Evolutionary conservation across 1,140 invertebrate species (phyloP).

Genomic region (Drosophila ercepeae): DNA sequence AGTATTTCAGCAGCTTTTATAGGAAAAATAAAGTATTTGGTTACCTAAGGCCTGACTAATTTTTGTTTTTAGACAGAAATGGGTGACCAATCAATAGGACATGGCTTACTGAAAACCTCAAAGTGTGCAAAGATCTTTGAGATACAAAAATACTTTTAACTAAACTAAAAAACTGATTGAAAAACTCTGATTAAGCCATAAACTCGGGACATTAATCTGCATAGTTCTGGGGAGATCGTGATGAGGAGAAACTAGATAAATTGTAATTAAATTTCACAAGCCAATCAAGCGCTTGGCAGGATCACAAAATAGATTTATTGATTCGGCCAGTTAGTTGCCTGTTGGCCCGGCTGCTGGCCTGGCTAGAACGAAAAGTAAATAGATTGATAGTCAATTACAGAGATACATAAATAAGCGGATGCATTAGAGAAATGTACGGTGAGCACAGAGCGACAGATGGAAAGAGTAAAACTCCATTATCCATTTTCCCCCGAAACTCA

Average conservation of each 20-base stretch:
- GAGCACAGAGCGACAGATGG: constrained; percentile 16
- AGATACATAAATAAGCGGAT: constrained; percentile 43
- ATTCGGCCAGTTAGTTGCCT: background rate
- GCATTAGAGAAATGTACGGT: constrained; percentile 33
- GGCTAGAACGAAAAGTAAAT: constrained; percentile 3
- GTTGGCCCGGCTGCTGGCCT: background rate
- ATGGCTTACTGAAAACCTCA: background rate
- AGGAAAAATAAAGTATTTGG: background rate
- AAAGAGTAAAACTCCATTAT: constrained; percentile 26
- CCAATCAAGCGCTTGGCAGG: constrained; percentile 5
- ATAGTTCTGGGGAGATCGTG: background rate
- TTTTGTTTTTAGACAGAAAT: background rate
- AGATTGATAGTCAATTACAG: constrained; percentile 42
- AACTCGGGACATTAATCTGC: background rate
- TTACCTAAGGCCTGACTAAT: constrained; percentile 3
- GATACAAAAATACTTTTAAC: background rate
- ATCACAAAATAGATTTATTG: constrained; percentile 33
- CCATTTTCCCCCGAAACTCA: constrained; percentile 35
- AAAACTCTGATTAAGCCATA: background rate
- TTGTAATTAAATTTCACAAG: background rate
- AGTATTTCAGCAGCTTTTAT: background rate
- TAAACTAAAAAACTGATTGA: too few relatives aligned
- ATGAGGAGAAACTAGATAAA: background rate
- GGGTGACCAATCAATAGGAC: background rate
- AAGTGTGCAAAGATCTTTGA: background rate